Base-by-base conservation (phyloP, 1,140 invertebrate genomes). In the Pogonomyrmex californicus region DNA sequence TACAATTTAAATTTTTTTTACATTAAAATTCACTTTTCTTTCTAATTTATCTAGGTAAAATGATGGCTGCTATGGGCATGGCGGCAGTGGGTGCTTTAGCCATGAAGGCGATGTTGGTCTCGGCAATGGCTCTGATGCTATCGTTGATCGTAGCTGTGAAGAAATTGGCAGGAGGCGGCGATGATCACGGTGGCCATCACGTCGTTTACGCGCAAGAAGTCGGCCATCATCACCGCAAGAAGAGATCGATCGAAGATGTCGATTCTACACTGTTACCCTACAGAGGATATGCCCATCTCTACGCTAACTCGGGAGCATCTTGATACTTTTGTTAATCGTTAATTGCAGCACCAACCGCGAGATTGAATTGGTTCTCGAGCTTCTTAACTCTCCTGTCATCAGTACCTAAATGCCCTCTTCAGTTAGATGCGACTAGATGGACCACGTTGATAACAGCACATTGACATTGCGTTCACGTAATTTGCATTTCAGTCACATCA, bases 121-220 rank as follows among this genome's bases (percentile, higher is more conserved):
- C 97, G 44, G 96, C 97, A 5, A 91, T 97, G 68, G 97, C 97
- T 1, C 92, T 98, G 36, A 96, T 97, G 96, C 95, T 98, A 65
- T 97, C 97, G 30, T 95, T 97, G 5, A 96, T 98, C 54, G 95
- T 97, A 2, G 97, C 97, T 7, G 94, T 97, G 5, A 98, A 98
- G 94, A 97, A 97, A 68, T 93, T 97, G 17, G 93, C 96, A 0
- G 96, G 96, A n/a, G 95, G 96, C 33, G 95, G 96, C 41, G 92
- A 94, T 5, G 97, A 97, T 41, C 96, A 96, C 63, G 96, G 96
- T 38, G 96, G 96, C 17, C 97, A 97, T 90, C 97, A 97, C 87
- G 97, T 97, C n/a, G 97, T 97, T 51, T 97, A 97, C 90, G 96
- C 96, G 7, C 96, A 96, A 76, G 96, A 96, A 86, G 90, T 91